Conservation (phyloP, 2,888 invertebrate genomes). For the Ormyrus nitidulus region DNA sequence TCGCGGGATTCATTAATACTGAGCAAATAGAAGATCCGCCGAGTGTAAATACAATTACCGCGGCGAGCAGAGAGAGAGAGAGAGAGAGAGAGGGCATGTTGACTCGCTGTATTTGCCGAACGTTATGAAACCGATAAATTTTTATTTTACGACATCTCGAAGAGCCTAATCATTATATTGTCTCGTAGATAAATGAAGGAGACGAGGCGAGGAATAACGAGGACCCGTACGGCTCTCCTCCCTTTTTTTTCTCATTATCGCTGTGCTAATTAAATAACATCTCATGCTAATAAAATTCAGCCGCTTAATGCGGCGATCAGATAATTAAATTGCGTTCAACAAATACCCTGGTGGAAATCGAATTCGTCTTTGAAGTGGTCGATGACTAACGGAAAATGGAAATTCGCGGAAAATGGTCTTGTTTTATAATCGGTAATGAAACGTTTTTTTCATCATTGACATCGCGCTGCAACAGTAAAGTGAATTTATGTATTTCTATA, state of each 20-base stretch:
- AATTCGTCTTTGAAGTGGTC: too few species aligned
- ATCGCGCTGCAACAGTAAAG: too few species aligned
- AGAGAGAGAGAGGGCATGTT: conserved; percentile 11
- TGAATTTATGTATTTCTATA: too few species aligned
- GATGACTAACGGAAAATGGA: too few species aligned
- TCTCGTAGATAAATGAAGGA: neutral
- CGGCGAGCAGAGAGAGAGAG: neutral
- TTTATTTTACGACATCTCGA: conserved; percentile 13
- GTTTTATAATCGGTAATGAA: too few species aligned
- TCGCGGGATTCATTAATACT: conserved; percentile 46
- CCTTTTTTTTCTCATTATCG: neutral
- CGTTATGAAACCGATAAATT: conserved; percentile 31
- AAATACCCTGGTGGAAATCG: too few species aligned
- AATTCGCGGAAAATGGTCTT: too few species aligned
- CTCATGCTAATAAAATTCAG: too few species aligned
- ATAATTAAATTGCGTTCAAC: too few species aligned
- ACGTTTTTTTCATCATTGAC: too few species aligned
- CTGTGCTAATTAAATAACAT: neutral
- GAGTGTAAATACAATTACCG: conserved; percentile 55
- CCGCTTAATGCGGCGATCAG: too few species aligned
- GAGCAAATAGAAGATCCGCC: conserved; percentile 51
- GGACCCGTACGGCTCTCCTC: too few species aligned
- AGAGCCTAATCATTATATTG: conserved; percentile 12
- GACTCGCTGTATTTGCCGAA: conserved; percentile 42
- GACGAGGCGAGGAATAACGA: neutral